Base-by-base conservation (phyloP, 2,113 vertebrate genomes). In the Apaloderma vittatum region DNA sequence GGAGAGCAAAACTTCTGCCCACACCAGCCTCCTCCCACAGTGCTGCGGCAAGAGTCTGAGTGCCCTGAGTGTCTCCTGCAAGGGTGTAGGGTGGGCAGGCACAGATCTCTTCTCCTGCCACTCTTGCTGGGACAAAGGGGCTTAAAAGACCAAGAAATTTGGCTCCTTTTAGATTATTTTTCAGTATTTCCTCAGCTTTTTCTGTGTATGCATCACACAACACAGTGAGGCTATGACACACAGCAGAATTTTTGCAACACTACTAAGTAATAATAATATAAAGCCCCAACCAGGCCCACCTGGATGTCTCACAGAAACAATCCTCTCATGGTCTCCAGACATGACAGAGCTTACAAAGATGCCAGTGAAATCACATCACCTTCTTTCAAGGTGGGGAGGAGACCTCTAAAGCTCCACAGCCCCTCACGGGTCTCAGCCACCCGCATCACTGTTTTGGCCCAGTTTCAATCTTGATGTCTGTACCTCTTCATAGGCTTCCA, bases 31-130 rank as follows among this genome's bases (percentile, higher is more conserved):
- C 51, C 15, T 29, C 24, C 29, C 15, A 34, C 55, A 78, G 30
- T 6, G 1, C n/a, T 48, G 61, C 18, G 61, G 21, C 13, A 82
- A 77, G 29, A 23, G 18, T 68, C 55, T 85, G 43, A 20, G 32
- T 83, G 32, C 29, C 34, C 7, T 0, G 0, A 66, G 17, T 32
- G 8, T 11, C 15, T 14, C 45, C 48, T 68, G 45, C 0, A 1
- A 51, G 32, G 24, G 15, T 2, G 1, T 4, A 54, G 15, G 15
- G n/a, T 46, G 27, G 30, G 27, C 58, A 70, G 37, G 20, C 49
- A 49, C 4, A 6, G 36, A 16, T 81, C 34, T 51, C 40, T 75
- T 32, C 49, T 74, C 10, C 46, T 61, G 24, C 17, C 24, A 22
- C 29, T 57, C 59, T 55, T 72, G 46, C 36, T 88, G 55, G 49